Evolutionary conservation across 1,140 invertebrate species (phyloP), one percentile per base, ranked within the genome.

Genomic region (Lethocerus indicus): DNA sequence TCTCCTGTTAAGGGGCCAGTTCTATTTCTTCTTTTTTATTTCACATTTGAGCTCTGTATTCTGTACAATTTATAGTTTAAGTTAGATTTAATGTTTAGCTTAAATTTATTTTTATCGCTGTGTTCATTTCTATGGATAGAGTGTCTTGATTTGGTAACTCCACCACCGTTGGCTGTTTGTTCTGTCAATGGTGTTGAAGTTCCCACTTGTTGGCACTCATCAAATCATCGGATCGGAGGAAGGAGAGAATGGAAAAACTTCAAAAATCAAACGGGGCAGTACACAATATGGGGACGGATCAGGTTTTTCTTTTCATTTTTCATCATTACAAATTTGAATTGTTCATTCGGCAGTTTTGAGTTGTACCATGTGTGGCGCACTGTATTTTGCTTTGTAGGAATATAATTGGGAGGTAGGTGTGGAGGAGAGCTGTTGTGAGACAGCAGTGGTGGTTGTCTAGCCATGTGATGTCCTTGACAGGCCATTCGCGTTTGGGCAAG

Each of bases 101-200:
- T 4, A 26, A 4, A 5, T 26, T 14, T 16, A 6, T 20, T 18
- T 39, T 49, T 25, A 13, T 40, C 28, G 18, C 3, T 37, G 24
- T 3, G 13, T 27, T n/a, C 24, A 27, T 13, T 12, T 21, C 14
- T 27, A 25, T 45, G 21, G n/a, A n/a, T n/a, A n/a, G n/a, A 37
- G 51, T 56, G 37, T 45, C 51, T 41, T 39, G 44, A 47, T 47
- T 41, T 56, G 54, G 54, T 56, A 56, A 56, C 54, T 56, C 54
- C 54, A 56, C 54, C 54, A 56, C 54, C 54, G 54, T 56, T 56
- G 54, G 54, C 54, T 45, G 26, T 47, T 32, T 26, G 7, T 45
- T 3, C 28, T 32, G 43, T 44, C 54, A 51, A 56, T 49, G 47
- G 54, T 56, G 51, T 47, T 52, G 54, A 18, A 52, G 54, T 56